Conservation (phyloP, 2,888 invertebrate species). For the Colletes collaris region DNA sequence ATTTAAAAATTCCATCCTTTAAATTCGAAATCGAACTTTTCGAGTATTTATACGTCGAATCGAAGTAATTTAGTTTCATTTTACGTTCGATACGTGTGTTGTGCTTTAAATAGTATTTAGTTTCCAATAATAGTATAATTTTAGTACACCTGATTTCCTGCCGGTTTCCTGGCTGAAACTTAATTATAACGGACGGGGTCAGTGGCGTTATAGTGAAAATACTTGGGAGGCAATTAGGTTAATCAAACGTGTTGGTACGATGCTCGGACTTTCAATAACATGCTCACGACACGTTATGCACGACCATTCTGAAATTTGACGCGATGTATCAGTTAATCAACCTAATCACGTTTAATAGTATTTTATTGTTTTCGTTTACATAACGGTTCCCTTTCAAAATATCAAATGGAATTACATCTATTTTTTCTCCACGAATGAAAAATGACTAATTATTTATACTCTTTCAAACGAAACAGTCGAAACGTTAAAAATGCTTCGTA, state of each 20-base stretch:
- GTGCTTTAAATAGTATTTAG: neutral
- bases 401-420: too few relatives aligned
- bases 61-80: too few relatives aligned
- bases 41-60: too few relatives aligned
- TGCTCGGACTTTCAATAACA: constrained; percentile 42
- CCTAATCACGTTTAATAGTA: constrained; percentile 40
- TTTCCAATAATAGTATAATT: constrained; percentile 1
- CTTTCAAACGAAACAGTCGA: too few relatives aligned
- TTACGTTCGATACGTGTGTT: too few relatives aligned
- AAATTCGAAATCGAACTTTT: too few relatives aligned
- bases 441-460: too few relatives aligned
- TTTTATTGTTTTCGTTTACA: neutral
- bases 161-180: neutral
- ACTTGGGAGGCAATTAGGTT: constrained; percentile 34
- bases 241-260: constrained; percentile 34
- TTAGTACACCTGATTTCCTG: neutral
- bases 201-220: constrained; percentile 25
- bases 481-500: too few relatives aligned
- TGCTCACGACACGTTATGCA: constrained; percentile 13
- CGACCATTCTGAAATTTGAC: constrained; percentile 11
- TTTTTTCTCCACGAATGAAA: too few relatives aligned
- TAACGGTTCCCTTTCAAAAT: too few relatives aligned
- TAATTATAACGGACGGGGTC: constrained; percentile 21
- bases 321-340: constrained; percentile 29
- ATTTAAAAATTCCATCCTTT: too few relatives aligned